These are phyloP conservation scores for Tylochromis polylepis DNA, from an alignment of 2,113 vertebrate genomes.

Conservation along the genomic window DNA sequence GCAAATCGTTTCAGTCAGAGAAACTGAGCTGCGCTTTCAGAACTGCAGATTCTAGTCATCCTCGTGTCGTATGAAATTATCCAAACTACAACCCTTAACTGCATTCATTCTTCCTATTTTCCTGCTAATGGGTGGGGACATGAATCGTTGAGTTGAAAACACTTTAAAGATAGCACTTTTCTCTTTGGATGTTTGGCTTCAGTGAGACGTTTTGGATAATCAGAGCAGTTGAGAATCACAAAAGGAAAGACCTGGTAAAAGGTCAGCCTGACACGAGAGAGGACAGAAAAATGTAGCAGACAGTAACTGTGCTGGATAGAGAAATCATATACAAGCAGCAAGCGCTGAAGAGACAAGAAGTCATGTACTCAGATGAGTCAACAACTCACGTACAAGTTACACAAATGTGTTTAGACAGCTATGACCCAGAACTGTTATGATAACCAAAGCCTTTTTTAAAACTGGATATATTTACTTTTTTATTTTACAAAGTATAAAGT, in stretches of 20 bases:
- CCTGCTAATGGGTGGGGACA: background rate
- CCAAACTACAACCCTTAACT: background rate
- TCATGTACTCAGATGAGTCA: background rate
- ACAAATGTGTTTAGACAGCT: background rate
- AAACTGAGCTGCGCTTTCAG: rapidly evolving
- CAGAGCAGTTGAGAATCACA: background rate
- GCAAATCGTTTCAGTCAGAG: background rate
- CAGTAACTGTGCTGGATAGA: background rate
- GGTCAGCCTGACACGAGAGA: background rate
- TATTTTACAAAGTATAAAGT: background rate
- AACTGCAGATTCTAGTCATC: background rate
- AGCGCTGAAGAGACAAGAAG: background rate
- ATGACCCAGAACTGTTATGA: background rate
- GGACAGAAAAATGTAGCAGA: background rate
- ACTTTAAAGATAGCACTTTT: background rate
- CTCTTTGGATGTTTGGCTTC: background rate
- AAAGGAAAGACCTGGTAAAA: background rate
- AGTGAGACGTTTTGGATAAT: background rate
- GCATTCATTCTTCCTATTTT: background rate
- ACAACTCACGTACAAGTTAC: background rate
- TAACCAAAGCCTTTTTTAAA: too few relatives aligned
- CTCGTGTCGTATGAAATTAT: background rate
- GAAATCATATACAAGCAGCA: background rate
- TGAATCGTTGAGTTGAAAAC: background rate
- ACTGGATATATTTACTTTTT: background rate